phyloP scores from a whole-genome alignment of 2,888 invertebrate species.

The Ligdia adustata region DNA sequence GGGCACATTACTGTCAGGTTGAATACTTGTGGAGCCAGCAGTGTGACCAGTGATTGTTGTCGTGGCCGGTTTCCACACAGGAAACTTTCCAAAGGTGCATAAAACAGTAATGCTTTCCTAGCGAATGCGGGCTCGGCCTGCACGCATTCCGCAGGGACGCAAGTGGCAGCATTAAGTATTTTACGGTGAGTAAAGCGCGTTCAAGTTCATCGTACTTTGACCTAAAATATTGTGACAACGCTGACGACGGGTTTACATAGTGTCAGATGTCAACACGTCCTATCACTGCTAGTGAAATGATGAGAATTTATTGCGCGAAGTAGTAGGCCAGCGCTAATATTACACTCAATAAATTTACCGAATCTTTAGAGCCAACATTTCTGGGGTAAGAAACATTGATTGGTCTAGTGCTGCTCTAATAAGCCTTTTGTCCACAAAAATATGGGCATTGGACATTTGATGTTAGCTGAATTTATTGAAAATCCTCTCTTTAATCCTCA shows the following conservation, averaged over 20 bases:
- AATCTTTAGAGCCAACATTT: not conserved
- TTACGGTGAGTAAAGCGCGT: slow-evolving; percentile 80
- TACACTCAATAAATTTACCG: slow-evolving; percentile 4
- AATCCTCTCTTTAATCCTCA: too few species aligned
- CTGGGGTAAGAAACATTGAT: too few species aligned
- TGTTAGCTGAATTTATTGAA: too few species aligned
- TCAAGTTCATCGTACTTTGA: slow-evolving; percentile 82
- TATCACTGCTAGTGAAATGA: slow-evolving; percentile 42
- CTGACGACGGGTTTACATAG: slow-evolving; percentile 49
- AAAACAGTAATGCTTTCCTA: slow-evolving; percentile 81
- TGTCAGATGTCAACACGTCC: slow-evolving; percentile 61
- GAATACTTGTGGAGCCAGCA: slow-evolving; percentile 63
- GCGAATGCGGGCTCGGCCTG: slow-evolving; percentile 79
- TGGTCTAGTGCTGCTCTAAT: too few species aligned
- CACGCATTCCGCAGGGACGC: slow-evolving; percentile 81
- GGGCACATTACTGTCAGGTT: slow-evolving; percentile 67
- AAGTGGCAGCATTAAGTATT: slow-evolving; percentile 82
- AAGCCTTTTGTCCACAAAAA: too few species aligned
- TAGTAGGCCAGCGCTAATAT: slow-evolving; percentile 16
- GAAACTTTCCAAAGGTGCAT: slow-evolving; percentile 82
- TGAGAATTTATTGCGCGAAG: slow-evolving; percentile 39
- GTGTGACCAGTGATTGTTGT: slow-evolving; percentile 83
- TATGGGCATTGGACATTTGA: too few species aligned
- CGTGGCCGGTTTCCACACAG: slow-evolving; percentile 80
- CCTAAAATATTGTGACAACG: slow-evolving; percentile 69